Percentiles rank a stretch among this genome's conserved stretches.
These are phyloP conservation scores for Dendrolimus pini DNA, from an alignment of 2,888 invertebrate species.

Conservation along the genomic window DNA sequence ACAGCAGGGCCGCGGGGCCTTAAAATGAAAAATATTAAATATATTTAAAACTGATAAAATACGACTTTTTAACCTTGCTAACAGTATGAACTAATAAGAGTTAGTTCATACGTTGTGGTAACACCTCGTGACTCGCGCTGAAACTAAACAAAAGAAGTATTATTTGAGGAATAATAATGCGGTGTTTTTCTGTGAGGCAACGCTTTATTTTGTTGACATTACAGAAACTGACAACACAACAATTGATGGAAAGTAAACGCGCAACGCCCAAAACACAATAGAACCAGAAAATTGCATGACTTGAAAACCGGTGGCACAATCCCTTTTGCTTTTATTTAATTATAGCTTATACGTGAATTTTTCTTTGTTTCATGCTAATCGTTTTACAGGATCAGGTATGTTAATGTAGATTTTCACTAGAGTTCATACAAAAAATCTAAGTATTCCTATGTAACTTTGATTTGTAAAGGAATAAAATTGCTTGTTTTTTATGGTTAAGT, in stretches of 20 bases:
- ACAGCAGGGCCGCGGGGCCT: too few relatives aligned
- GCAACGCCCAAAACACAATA: conserved; percentile 38
- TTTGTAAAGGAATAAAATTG: too few relatives aligned
- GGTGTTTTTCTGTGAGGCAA: conserved; percentile 27
- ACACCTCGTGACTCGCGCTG: conserved; percentile 15
- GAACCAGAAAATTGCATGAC: conserved; percentile 46
- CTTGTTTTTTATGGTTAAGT: too few relatives aligned
- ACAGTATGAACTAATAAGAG: too few relatives aligned
- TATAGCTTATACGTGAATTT: conserved; percentile 6
- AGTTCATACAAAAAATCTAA: too few relatives aligned
- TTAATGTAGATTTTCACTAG: conserved; percentile 15
- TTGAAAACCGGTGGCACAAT: conserved; percentile 34
- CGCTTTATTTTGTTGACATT: conserved; percentile 33
- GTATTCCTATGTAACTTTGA: too few relatives aligned
- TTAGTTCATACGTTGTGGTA: conserved; percentile 14
- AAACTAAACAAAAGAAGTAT: conserved; percentile 24
- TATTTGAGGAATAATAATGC: conserved; percentile 17
- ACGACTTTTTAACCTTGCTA: too few relatives aligned
- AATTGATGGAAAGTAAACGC: conserved; percentile 51
- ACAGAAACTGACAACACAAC: conserved; percentile 36
- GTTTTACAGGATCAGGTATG: conserved; percentile 63
- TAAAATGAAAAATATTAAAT: too few relatives aligned
- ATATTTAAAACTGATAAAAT: too few relatives aligned
- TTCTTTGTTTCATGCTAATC: conserved; percentile 53
- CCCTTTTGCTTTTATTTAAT: conserved; percentile 13